phyloP scores from a whole-genome alignment of 2,797 vertebrate species.

The Notamacropus eugenii region DNA sequence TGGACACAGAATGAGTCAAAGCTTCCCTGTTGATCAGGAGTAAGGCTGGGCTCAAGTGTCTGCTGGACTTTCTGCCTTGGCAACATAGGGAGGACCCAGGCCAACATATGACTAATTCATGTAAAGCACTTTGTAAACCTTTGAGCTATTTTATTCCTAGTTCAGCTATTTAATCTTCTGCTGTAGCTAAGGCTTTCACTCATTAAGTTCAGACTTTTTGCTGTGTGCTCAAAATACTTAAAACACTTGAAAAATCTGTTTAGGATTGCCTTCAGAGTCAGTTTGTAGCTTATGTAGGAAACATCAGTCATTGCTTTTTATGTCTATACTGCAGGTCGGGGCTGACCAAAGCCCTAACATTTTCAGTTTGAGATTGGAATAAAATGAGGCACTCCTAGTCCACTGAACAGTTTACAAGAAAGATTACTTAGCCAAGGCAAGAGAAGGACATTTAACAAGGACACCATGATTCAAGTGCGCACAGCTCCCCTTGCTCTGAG shows the following conservation, averaged over 20 bases:
- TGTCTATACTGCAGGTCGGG: background rate
- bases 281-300: background rate
- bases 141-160: background rate
- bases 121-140: background rate
- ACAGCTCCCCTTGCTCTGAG: background rate
- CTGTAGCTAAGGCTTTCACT: background rate
- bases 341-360: background rate
- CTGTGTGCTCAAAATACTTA: background rate
- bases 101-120: background rate
- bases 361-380: background rate
- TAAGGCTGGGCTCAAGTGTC: background rate
- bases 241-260: background rate
- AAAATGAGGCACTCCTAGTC: background rate
- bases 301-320: background rate
- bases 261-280: background rate
- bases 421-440: background rate
- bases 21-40: background rate
- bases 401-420: background rate
- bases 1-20: background rate
- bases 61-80: background rate
- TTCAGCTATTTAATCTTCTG: background rate
- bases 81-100: background rate
- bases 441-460: background rate
- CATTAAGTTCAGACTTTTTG: background rate
- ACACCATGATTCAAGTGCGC: background rate